Evolutionary conservation across 1,140 invertebrate genomes (phyloP), one percentile per base, ranked within the genome.

Genomic region (Drosophila melanica): DNA sequence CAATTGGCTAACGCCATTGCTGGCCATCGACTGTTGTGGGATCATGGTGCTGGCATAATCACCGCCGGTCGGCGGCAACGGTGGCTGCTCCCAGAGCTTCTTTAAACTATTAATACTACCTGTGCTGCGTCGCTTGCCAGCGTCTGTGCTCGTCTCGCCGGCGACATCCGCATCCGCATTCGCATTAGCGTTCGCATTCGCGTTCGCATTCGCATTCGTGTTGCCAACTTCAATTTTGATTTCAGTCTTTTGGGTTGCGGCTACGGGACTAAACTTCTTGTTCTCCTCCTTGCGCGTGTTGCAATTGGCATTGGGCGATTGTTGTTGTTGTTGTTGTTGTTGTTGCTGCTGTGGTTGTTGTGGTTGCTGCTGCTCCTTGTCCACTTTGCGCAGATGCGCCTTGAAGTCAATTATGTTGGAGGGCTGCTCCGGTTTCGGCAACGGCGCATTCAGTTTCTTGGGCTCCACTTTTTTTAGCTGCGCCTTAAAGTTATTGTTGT

Each of bases 21-120:
- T 54, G 54, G 53, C 67, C 50, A 45, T 75, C 94, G 12, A 74
- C 27, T 6, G 27, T 7, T 55, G 47, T 58, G 76, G 64, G 37
- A 75, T 70, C 63, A 68, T 68, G 67, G 82, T 89, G 69, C 77
- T 86, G 51, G 87, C 93, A 92, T 79, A 92, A 91, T 65, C 92
- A 47, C 35, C 90, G 44, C 70, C 82, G 95, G 95, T 86, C 94
- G 95, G 66, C 48, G 82, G 81, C 65, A 95, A 86, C 94, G 95
- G 66, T 45, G 82, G 81, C 67, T 91, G 95, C 95, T 92, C 97
- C 97, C 97, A 98, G 23, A 98, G 92, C 92, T 97, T 97, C 90
- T 98, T 98, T 73, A 98, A 93, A 90, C 96, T 98, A 91, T 95
- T 97, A 87, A 98, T 98, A 92, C 97, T 98, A 54, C 97, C 97